These are phyloP conservation scores for Protobothrops mucrosquamatus DNA, from an alignment of 2,113 vertebrate species.

Conservation along the genomic window DNA sequence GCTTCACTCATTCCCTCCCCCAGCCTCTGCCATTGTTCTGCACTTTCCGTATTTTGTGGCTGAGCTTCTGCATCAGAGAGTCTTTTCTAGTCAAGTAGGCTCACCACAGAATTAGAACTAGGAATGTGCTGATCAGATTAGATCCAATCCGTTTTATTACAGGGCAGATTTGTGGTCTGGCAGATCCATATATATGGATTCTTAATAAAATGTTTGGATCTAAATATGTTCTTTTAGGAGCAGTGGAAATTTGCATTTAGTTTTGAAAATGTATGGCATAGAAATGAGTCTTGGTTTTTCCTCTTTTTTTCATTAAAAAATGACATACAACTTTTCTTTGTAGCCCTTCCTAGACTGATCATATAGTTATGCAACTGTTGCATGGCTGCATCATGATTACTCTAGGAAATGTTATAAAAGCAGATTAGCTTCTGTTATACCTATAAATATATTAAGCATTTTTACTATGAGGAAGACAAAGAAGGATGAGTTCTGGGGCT, in stretches of 20 bases:
- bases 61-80: not conserved
- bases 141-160: not conserved
- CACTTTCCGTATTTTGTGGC: not conserved
- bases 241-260: not conserved
- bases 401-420: not conserved
- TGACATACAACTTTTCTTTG: not conserved
- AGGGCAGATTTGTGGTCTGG: not conserved
- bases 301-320: not conserved
- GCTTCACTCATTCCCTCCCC: not conserved
- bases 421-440: not conserved
- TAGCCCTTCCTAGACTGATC: not conserved
- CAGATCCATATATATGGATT: not conserved
- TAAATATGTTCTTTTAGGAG: not conserved
- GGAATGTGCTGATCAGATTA: not conserved
- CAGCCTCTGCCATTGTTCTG: not conserved
- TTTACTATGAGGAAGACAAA: not conserved
- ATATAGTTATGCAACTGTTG: not conserved
- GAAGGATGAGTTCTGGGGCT: not conserved
- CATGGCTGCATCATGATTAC: not conserved
- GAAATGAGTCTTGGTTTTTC: not conserved
- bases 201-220: not conserved
- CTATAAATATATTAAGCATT: not conserved
- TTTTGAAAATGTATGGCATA: not conserved
- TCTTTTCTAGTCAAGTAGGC: not conserved
- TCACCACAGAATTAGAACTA: not conserved